phyloP scores from a whole-genome alignment of 2,797 vertebrate species.

The Falco novaeseelandiae region DNA sequence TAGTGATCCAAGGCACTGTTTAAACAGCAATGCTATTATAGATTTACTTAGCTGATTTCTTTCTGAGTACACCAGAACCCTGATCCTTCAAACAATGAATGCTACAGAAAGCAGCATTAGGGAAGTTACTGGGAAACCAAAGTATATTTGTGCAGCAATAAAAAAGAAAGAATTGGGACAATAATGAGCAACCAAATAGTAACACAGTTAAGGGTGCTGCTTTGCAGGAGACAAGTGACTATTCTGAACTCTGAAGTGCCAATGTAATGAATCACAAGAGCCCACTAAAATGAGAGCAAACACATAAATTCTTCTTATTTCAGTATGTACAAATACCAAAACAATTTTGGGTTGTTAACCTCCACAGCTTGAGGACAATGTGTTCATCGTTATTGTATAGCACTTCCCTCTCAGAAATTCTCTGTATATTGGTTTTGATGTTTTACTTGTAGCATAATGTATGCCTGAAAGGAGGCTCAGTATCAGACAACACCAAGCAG shows the following conservation, averaged over 20 bases:
- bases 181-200: constrained; percentile 31
- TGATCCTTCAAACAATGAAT: not conserved
- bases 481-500: not conserved
- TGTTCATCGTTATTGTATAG: not conserved
- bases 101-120: not conserved
- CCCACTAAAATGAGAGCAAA: constrained; percentile 48
- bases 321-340: constrained; percentile 37
- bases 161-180: not conserved
- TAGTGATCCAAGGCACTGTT: constrained; percentile 1
- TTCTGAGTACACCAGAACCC: not conserved
- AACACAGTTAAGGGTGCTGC: constrained; percentile 12
- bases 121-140: not conserved
- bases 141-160: constrained; percentile 22
- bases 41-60: not conserved
- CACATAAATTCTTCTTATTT: constrained; percentile 34
- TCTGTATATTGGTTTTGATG: not conserved
- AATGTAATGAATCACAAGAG: constrained; percentile 53
- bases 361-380: constrained; percentile 29
- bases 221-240: constrained; percentile 51
- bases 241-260: constrained; percentile 46
- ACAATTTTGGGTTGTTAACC: constrained; percentile 43
- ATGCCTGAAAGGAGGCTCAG: not conserved
- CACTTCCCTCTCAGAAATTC: constrained; percentile 14
- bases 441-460: not conserved
- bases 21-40: not conserved